Evolutionary conservation across 2,797 vertebrate species (phyloP), one percentile per base, ranked within the genome.

Genomic region (Pseudopleuronectes americanus): DNA sequence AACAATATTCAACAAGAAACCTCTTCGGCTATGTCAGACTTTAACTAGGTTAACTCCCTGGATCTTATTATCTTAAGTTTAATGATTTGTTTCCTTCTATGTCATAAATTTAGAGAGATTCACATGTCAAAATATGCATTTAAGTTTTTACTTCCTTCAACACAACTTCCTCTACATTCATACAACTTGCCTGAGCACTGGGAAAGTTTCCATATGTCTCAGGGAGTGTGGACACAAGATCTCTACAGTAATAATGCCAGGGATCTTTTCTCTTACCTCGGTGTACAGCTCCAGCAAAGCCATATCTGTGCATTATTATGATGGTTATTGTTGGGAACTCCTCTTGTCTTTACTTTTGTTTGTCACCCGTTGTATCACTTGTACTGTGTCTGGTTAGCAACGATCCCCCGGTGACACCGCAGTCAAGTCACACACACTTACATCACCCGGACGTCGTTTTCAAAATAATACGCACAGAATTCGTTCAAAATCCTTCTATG

Each of bases 261-360:
- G 10, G 6, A 7, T 1, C 2, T 41, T 43, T 55, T 10, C 19
- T 77, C 91, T 85, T 93, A 96, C 95, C 95, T 94, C 76, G 3
- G 94, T 95, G 87, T 95, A 95, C 6, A 96, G 89, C 57, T 95
- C 95, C 73, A 87, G 71, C 70, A 95, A 53, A 84, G 94, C 91
- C 95, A 96, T 96, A 24, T 71, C 87, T 59, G 41, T 16, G 52
- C 87, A 88, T 91, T 70, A 64, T 61, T 61, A 33, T 17, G 16
- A 10, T 3, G 21, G 8, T 17, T 58, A 8, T 43, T 16, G 3
- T 16, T 17, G 7, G 64, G 8, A n/a, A 60, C 60, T 38, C 65
- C 26, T 60, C 17, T 24, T 22, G 10, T 33, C 45, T 24, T 6
- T 64, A 2, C 22, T 4, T 70, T 31, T 75, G 48, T 79, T 77